Evolutionary conservation across 2,113 vertebrate species (phyloP).

Genomic region (Datnioides undecimradiatus): DNA sequence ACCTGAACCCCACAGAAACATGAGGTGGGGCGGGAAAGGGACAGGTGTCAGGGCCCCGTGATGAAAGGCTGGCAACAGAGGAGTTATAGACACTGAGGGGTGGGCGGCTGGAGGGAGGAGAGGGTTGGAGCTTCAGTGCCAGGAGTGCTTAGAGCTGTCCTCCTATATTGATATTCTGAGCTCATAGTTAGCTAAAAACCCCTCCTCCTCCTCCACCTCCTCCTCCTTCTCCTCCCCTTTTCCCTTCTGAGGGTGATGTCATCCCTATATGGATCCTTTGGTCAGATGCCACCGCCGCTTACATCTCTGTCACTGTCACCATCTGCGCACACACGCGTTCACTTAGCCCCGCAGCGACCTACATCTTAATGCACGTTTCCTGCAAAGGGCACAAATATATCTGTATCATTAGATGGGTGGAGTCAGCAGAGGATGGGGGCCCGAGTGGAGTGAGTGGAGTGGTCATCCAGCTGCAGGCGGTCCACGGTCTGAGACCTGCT

Average conservation of each 20-base stretch:
- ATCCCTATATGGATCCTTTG: slow-evolving; percentile 80
- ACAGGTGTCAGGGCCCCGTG: slow-evolving; percentile 71
- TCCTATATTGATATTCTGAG: slow-evolving; percentile 77
- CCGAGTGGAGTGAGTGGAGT: slow-evolving; percentile 4
- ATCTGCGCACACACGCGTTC: slow-evolving; percentile 52
- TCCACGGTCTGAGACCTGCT: slow-evolving; percentile 16
- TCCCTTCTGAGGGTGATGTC: slow-evolving; percentile 73
- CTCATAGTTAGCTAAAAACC: slow-evolving; percentile 68
- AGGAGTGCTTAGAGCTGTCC: slow-evolving; percentile 50
- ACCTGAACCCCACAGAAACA: slow-evolving; percentile 42
- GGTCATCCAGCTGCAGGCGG: slow-evolving; percentile 22
- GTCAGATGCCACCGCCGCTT: slow-evolving; percentile 76
- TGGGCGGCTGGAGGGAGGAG: slow-evolving; percentile 4
- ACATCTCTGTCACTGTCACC: slow-evolving; percentile 77
- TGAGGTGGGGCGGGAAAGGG: slow-evolving; percentile 56
- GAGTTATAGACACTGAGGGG: slow-evolving; percentile 55
- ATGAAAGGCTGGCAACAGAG: slow-evolving; percentile 57
- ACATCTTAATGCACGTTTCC: slow-evolving; percentile 78
- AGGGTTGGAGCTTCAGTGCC: slow-evolving; percentile 35
- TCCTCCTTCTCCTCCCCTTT: slow-evolving; percentile 3
- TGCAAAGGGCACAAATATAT: slow-evolving; percentile 76
- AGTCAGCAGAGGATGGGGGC: slow-evolving; percentile 43
- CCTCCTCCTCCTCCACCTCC: slow-evolving; percentile 25
- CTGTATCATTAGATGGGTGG: slow-evolving; percentile 64
- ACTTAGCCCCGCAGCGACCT: slow-evolving; percentile 78